A percentile compares a stretch with the other conserved stretches of the same genome.
Evolutionary conservation across 2,888 invertebrate species (phyloP).

Genomic region (Troides aeacus): DNA sequence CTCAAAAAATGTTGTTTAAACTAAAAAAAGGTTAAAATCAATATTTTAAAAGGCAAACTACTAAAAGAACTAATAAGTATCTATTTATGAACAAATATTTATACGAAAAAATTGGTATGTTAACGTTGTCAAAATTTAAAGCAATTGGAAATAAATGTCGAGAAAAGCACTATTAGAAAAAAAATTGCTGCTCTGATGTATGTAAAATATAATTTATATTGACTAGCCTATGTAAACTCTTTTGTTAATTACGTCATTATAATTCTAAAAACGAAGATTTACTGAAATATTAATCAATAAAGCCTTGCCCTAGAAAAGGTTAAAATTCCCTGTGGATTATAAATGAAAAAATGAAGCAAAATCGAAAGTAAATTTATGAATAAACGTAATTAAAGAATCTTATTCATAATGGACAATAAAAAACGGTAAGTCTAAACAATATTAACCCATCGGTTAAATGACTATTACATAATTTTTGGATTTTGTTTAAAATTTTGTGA

Average conservation of each 20-base stretch:
- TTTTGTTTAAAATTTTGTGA: too few relatives aligned
- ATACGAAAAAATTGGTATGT: too few relatives aligned
- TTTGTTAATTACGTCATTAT: background rate
- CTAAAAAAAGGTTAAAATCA: too few relatives aligned
- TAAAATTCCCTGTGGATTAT: constrained; percentile 34
- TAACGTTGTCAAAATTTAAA: too few relatives aligned
- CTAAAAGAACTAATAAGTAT: too few relatives aligned
- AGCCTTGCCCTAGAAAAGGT: constrained; percentile 33
- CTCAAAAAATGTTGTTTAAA: too few relatives aligned
- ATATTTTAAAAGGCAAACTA: too few relatives aligned
- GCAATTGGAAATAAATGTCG: too few relatives aligned
- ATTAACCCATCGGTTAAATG: background rate
- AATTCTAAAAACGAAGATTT: constrained; percentile 23
- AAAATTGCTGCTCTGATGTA: background rate
- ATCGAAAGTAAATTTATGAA: constrained; percentile 2
- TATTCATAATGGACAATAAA: constrained; percentile 45
- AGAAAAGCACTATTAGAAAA: too few relatives aligned
- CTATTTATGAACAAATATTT: too few relatives aligned
- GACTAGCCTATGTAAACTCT: background rate
- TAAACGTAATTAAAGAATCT: constrained; percentile 28
- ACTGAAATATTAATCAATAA: constrained; percentile 8
- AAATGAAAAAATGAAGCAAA: constrained; percentile 29
- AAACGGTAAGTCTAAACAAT: constrained; percentile 44
- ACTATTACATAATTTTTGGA: background rate
- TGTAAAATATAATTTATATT: background rate